These are phyloP conservation scores for Pseudotriccus pelzelni DNA, from an alignment of 2,797 vertebrate species.

Conservation along the genomic window DNA sequence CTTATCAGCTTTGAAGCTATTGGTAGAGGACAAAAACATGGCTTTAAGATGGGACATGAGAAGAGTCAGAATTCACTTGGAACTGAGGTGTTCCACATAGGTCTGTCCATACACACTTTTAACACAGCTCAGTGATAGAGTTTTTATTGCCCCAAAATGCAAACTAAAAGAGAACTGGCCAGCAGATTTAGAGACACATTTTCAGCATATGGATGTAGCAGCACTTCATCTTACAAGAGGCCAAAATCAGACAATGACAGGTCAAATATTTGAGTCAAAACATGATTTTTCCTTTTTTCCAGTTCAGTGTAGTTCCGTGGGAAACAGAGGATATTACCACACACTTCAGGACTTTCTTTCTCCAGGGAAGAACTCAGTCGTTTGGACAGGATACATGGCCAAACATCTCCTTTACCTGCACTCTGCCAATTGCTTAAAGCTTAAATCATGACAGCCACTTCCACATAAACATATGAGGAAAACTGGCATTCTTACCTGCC, in stretches of 20 bases:
- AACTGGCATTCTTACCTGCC: neutral
- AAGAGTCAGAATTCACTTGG: neutral
- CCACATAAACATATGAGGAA: rapidly evolving
- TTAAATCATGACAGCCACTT: neutral
- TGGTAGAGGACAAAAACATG: neutral
- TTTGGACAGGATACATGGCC: neutral
- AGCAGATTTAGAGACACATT: neutral
- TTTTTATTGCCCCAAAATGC: neutral
- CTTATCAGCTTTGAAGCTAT: neutral
- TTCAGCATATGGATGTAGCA: neutral
- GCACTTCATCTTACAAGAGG: neutral
- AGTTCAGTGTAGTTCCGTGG: neutral
- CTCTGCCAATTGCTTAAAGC: neutral
- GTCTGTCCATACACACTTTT: neutral
- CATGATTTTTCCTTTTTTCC: neutral
- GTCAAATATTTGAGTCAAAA: neutral
- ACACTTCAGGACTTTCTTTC: neutral
- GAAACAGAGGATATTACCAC: neutral
- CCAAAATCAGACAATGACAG: neutral
- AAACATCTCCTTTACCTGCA: neutral
- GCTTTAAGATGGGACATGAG: neutral
- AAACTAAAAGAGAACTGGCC: neutral
- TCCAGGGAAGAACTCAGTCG: neutral
- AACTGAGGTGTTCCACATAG: neutral
- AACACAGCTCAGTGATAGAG: neutral